Base-by-base conservation (phyloP, 2,113 vertebrate genomes). In the Etheostoma spectabile region DNA sequence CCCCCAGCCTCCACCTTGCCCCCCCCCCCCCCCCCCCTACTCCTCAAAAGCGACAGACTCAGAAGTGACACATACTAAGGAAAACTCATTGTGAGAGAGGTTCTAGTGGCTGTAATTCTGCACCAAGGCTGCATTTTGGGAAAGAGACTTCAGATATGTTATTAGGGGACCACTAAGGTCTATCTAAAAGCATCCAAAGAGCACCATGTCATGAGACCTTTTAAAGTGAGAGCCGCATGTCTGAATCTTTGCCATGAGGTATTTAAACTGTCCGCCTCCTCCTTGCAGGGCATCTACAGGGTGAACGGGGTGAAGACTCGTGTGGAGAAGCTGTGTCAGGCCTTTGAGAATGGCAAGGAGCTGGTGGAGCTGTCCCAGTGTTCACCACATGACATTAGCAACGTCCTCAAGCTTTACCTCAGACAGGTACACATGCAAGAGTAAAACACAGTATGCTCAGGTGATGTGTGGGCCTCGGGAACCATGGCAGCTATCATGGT, bases 291-390 rank as follows among this genome's bases (percentile, higher is more conserved):
- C 71, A 99, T 99, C 89, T 99, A 99, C 91, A 95, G 98, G 1
- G 97, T 99, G 6, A 99, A 99, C 0, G 98, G 98, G 0, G 98
- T 99, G 62, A 99, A 99, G 93, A 98, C 98, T 0, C 96, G 97
- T 0, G 98, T 99, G 90, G 98, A 99, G 94, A 99, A 99, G 91
- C 94, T 99, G 49, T 99, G 98, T 89, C 98, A 99, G 92, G 97
- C 97, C 0, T 99, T 99, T 80, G 98, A 99, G 94, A 98, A 97
- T 0, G 98, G 97, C 53, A 97, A 98, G 67, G 98, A 99, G 84
- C 94, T 99, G 87, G 98, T 99, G 66, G 98, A 99, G 87, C 91
- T 99, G 67, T 98, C 97, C 0, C 98, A 99, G 89, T 97, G 97
- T 49, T 97, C 96, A 0, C 97, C 98, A 0, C 98, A 99, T 0